Evolutionary conservation across 2,888 invertebrate species (phyloP), one percentile per base, ranked within the genome.

Genomic region (Trichopria drosophilae): DNA sequence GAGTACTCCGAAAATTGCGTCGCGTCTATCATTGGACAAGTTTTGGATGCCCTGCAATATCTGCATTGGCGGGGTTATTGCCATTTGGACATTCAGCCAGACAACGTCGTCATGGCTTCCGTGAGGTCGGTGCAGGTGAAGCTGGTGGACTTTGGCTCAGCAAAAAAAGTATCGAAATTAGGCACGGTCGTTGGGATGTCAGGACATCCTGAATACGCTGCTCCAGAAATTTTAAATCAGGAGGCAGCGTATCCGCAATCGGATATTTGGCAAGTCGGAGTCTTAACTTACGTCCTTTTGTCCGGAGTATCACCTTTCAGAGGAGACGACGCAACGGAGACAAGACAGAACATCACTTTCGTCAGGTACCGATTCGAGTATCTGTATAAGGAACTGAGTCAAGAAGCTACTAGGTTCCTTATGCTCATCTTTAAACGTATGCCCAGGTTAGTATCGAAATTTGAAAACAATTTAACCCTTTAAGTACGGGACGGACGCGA

Each of bases 181-280:
- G 93, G 93, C 1, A 82, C 86, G 0, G 79, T 80, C 53, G 85
- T 89, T 46, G 47, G 48, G 3, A 2, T 7, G 15, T 84, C 86
- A 4, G 88, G 89, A 3, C 83, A 87, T 64, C 79, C 85, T 34
- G 92, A 93, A 68, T 93, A 85, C 71, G 82, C 84, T 72, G 89
- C 96, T 6, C 96, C 96, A 0, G 96, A 97, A 77, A 85, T 94
- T 55, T 77, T 94, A 37, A 85, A 85, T 69, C 89, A 92, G 70
- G 94, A 95, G 76, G 85, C 88, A 5, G 88, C 93, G 23, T 90
- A 86, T 75, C 89, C 89, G 2, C 91, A 93, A 73, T 89, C 92
- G 3, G 99, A 99, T 77, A 86, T 98, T 65, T 99, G 98, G 99
- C 88, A 92, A 15, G 83, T 98, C 41, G 98, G 96, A 43, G 92